Conservation (phyloP, 2,113 vertebrate species). For the Neotoma lepida region DNA sequence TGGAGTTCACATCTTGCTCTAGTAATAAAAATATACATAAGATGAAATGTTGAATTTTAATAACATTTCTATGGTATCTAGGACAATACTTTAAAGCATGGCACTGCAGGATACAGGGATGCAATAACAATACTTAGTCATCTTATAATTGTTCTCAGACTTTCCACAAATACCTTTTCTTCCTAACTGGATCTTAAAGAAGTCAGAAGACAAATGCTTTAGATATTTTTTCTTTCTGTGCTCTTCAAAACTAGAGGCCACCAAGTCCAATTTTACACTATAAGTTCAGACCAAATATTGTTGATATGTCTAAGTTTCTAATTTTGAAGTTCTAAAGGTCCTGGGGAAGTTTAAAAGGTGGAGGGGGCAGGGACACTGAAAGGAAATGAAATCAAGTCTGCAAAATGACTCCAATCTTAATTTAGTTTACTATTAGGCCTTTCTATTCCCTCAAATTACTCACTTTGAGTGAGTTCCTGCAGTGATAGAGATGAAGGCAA, state of each 20-base stretch:
- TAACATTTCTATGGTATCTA: neutral
- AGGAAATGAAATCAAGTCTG: conserved; percentile 26
- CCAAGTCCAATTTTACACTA: conserved; percentile 13
- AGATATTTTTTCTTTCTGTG: neutral
- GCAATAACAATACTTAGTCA: neutral
- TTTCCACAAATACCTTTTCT: neutral
- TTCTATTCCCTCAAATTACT: neutral
- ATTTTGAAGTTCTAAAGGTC: conserved; percentile 1
- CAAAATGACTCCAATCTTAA: conserved; percentile 7
- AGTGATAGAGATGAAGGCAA: neutral
- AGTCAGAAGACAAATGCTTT: conserved; percentile 26
- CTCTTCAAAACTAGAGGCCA: neutral
- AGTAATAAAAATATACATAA: conserved; percentile 30
- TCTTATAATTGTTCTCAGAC: neutral
- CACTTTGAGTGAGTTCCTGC: neutral
- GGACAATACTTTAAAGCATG: neutral
- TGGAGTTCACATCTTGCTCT: neutral
- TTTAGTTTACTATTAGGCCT: neutral
- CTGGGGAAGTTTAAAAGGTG: neutral
- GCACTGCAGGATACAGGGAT: neutral
- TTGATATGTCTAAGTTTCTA: neutral
- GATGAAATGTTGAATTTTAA: conserved; percentile 28
- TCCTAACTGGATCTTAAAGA: conserved; percentile 11
- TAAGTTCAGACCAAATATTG: conserved; percentile 13
- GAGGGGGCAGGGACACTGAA: neutral